Conservation (phyloP, 30 jellyfish, hydroid and myxozoan genomes). For the Morbakka virulenta region DNA sequence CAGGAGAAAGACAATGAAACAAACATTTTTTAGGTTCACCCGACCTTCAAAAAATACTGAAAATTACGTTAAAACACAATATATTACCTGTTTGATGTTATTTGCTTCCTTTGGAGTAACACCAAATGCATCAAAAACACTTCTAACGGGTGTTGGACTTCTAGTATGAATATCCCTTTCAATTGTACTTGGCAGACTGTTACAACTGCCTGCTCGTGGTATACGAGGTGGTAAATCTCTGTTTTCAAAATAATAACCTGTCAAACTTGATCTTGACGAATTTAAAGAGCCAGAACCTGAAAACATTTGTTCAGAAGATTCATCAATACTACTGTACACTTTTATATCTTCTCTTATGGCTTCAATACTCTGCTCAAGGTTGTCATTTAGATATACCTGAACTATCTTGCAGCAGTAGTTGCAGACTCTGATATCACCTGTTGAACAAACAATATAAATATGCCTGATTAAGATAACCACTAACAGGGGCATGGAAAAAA, state of each 20-base stretch:
- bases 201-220: constrained; percentile 46
- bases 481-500: too few species aligned
- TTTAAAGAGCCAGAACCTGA: constrained; percentile 54
- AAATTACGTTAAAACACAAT: too few species aligned
- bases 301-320: constrained; percentile 28
- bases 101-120: constrained; percentile 94
- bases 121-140: constrained; percentile 94
- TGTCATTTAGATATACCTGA: constrained; percentile 82
- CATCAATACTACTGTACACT: constrained; percentile 16
- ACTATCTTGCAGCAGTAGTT: constrained; percentile 88
- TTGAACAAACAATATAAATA: too few species aligned
- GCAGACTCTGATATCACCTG: constrained; percentile 94
- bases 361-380: constrained; percentile 72
- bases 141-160: constrained; percentile 62
- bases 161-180: constrained; percentile 51
- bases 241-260: constrained; percentile 8
- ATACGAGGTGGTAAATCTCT: constrained; percentile 43
- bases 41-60: too few species aligned
- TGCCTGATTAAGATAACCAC: too few species aligned
- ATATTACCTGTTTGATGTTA: constrained; percentile 77
- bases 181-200: constrained; percentile 60
- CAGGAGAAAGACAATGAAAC: too few species aligned
- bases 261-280: constrained; percentile 56
- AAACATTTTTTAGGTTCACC: too few species aligned
- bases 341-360: constrained; percentile 82